phyloP scores from a whole-genome alignment of 2,113 vertebrate genomes.

The Arothron firmamentum region DNA sequence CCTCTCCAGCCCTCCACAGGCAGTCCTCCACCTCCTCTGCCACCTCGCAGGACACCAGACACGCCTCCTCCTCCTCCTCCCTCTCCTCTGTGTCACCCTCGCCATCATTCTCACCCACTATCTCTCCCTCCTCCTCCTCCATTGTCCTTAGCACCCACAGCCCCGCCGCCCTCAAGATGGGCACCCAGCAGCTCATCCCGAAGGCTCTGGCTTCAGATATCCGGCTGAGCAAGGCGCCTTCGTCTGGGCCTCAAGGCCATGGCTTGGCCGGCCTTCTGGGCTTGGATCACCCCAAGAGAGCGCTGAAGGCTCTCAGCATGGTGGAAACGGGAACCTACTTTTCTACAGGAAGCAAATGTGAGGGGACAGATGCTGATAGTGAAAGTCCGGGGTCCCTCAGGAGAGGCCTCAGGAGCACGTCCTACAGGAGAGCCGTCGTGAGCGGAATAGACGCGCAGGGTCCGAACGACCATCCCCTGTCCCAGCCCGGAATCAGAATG shows the following conservation, averaged over 20 bases:
- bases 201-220: constrained; percentile 77
- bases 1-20: constrained; percentile 53
- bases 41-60: constrained; percentile 48
- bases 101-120: constrained; percentile 50
- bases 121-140: constrained; percentile 51
- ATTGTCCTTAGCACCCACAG: constrained; percentile 87
- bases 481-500: constrained; percentile 74
- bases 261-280: constrained; percentile 60
- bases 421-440: constrained; percentile 90
- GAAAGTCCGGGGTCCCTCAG: constrained; percentile 76
- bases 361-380: constrained; percentile 65
- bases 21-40: constrained; percentile 47
- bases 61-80: constrained; percentile 60
- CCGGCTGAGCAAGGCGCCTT: constrained; percentile 60
- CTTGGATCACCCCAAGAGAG: constrained; percentile 67
- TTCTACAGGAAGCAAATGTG: constrained; percentile 56
- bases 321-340: constrained; percentile 76
- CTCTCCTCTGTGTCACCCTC: constrained; percentile 50
- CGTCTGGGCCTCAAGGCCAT: constrained; percentile 37
- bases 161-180: constrained; percentile 81
- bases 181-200: constrained; percentile 91
- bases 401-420: constrained; percentile 87
- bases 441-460: constrained; percentile 83
- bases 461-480: constrained; percentile 76
- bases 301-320: constrained; percentile 82